These are phyloP conservation scores for Synanthedon myopaeformis DNA, from an alignment of 2,888 invertebrate genomes.

Conservation along the genomic window DNA sequence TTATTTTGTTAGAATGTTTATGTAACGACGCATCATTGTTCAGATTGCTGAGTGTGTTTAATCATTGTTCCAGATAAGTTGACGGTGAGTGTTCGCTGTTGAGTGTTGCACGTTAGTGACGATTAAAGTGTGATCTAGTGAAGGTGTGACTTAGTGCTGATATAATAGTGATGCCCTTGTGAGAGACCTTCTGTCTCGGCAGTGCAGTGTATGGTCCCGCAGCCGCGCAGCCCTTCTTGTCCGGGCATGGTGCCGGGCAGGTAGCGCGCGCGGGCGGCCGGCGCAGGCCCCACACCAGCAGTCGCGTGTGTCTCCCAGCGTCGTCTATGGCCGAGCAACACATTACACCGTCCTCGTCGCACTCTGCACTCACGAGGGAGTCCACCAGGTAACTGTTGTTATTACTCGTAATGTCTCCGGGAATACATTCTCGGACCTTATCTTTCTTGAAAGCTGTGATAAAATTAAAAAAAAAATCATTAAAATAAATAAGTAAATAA, in stretches of 20 bases:
- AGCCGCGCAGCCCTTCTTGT: constrained; percentile 52
- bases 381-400: constrained; percentile 52
- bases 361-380: constrained; percentile 80
- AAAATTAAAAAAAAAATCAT: no score
- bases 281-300: constrained; percentile 68
- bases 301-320: constrained; percentile 77
- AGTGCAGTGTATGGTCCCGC: constrained; percentile 49
- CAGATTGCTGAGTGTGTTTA: constrained; percentile 44
- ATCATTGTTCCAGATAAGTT: constrained; percentile 61
- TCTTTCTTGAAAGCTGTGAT: no score
- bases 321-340: constrained; percentile 93
- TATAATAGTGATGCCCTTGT: not conserved
- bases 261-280: constrained; percentile 70
- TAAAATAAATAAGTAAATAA: no score
- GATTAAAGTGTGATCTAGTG: constrained; percentile 26
- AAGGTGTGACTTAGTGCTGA: constrained; percentile 10
- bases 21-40: constrained; percentile 58
- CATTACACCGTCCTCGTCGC: constrained; percentile 77
- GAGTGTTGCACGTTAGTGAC: constrained; percentile 22
- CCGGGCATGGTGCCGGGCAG: constrained; percentile 70
- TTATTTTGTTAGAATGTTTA: constrained; percentile 56
- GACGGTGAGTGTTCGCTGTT: constrained; percentile 25
- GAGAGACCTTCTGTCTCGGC: not conserved
- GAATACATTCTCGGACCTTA: no score
- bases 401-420: not conserved